phyloP scores from a whole-genome alignment of 2,888 invertebrate species.

The Antheraea yamamai region DNA sequence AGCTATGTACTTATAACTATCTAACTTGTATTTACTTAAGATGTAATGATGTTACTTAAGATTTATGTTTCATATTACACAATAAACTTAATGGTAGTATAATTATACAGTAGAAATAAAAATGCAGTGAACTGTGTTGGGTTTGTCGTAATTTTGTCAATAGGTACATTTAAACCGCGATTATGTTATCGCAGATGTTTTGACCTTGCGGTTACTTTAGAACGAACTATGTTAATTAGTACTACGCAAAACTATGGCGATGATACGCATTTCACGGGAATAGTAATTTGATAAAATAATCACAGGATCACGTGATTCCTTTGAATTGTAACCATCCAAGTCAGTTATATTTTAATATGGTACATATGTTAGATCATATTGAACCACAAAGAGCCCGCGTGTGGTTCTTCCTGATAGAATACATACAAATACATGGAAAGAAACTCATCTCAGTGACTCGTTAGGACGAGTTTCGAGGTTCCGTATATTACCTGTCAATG shows the following conservation, averaged over 20 bases:
- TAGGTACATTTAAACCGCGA: neutral
- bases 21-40: neutral
- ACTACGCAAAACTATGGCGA: neutral
- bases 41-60: neutral
- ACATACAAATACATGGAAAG: neutral
- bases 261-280: neutral
- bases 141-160: neutral
- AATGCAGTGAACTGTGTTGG: neutral
- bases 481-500: too few relatives aligned
- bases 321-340: neutral
- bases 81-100: neutral
- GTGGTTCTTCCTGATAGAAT: neutral
- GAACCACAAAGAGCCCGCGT: neutral
- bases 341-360: neutral
- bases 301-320: neutral
- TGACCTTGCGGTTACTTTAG: conserved; percentile 9
- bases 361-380: neutral
- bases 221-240: neutral
- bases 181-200: conserved; percentile 11
- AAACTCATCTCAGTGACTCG: neutral
- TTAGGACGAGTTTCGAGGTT: too few relatives aligned
- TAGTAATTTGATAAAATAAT: neutral
- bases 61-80: neutral
- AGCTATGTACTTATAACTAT: neutral
- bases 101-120: neutral